These are phyloP conservation scores for Euura lappo DNA, from an alignment of 1,140 invertebrate species.

Conservation along the genomic window DNA sequence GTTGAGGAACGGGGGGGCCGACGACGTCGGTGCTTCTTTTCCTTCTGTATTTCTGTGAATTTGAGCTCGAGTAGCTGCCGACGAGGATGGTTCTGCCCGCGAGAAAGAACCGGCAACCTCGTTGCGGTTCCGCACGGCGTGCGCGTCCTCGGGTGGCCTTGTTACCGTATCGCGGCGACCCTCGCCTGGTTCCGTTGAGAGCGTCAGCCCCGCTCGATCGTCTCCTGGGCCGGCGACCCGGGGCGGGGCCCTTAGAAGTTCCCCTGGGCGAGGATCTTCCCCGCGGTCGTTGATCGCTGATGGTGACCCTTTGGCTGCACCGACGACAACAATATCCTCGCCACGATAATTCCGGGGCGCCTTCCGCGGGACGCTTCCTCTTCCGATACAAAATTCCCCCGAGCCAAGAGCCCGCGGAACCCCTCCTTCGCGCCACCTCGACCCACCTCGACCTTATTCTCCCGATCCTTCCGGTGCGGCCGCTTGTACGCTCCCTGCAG, in stretches of 20 bases:
- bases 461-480: slow-evolving; percentile 45
- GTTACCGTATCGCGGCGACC: not conserved
- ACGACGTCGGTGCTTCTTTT: not conserved
- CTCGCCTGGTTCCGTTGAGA: slow-evolving; percentile 24
- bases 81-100: not conserved
- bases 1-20: too few species aligned
- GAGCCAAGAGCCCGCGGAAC: not conserved
- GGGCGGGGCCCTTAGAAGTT: slow-evolving; percentile 48
- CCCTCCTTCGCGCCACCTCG: not conserved
- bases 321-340: not conserved
- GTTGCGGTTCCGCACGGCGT: not conserved
- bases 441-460: not conserved
- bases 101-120: not conserved
- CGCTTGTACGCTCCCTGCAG: slow-evolving; percentile 50
- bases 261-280: slow-evolving; percentile 33
- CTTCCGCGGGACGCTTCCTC: slow-evolving; percentile 11
- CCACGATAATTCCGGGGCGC: slow-evolving; percentile 2
- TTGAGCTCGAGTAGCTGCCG: too few species aligned
- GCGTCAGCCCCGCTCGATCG: slow-evolving; percentile 43
- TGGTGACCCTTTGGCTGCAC: not conserved
- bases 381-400: not conserved
- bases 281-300: slow-evolving; percentile 3
- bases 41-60: not conserved
- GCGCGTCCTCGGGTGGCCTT: not conserved
- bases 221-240: slow-evolving; percentile 39